Conservation (phyloP, 30 jellyfish, hydroid and myxozoan genomes). For the Sanderia malayensis region DNA sequence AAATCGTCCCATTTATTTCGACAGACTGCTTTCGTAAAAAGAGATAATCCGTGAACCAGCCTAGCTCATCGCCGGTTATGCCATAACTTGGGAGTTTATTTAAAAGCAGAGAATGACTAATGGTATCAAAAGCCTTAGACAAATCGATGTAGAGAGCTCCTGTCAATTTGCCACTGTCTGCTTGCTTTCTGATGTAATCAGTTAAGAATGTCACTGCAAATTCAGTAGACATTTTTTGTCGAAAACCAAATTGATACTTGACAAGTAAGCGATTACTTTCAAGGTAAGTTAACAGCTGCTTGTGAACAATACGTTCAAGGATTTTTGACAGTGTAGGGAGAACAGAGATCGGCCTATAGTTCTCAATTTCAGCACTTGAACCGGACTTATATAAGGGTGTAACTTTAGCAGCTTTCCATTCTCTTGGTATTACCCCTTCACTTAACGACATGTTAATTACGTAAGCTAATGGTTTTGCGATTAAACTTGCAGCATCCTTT, state of each 20-base stretch:
- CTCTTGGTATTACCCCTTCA: slow-evolving; percentile 48
- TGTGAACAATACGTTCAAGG: slow-evolving; percentile 58
- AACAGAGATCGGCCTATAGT: slow-evolving; percentile 72
- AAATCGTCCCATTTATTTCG: slow-evolving; percentile 33
- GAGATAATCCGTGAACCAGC: slow-evolving; percentile 36
- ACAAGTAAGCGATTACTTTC: slow-evolving; percentile 37
- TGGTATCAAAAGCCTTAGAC: slow-evolving; percentile 38
- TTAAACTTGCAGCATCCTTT: slow-evolving; percentile 30
- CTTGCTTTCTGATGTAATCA: slow-evolving; percentile 55
- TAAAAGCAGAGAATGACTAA: slow-evolving; percentile 34
- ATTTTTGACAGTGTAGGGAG: slow-evolving; percentile 50
- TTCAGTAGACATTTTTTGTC: slow-evolving; percentile 42
- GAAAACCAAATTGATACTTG: slow-evolving; percentile 32
- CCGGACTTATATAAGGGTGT: slow-evolving; percentile 60
- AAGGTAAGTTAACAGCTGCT: slow-evolving; percentile 54
- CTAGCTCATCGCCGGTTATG: slow-evolving; percentile 20
- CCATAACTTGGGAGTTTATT: slow-evolving; percentile 40
- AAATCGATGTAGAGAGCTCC: slow-evolving; percentile 56
- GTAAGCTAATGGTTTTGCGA: slow-evolving; percentile 38
- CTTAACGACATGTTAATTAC: slow-evolving; percentile 48
- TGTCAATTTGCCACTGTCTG: slow-evolving; percentile 40
- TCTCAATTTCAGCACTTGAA: slow-evolving; percentile 34
- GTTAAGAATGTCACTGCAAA: slow-evolving; percentile 32
- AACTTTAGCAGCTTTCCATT: slow-evolving; percentile 71
- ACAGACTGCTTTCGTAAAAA: slow-evolving; percentile 35